Base-by-base conservation (phyloP, 2,888 invertebrate genomes). In the Orthonevra nobilis region DNA sequence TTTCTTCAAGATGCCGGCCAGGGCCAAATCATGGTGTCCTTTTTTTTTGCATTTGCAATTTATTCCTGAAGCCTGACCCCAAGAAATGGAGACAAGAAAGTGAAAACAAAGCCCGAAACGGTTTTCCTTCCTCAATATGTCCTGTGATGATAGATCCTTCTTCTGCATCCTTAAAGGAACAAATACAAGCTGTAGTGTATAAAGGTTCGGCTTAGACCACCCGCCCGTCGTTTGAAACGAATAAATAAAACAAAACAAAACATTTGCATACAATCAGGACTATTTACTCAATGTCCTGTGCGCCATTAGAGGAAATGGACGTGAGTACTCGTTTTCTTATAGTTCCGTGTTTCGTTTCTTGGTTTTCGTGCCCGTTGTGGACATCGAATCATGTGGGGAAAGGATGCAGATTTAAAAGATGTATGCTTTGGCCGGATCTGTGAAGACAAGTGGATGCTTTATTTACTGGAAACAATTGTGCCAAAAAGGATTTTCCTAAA, bases 181-280 rank as follows among this genome's bases (percentile, higher is more conserved):
- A n/a, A n/a, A n/a, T n/a, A n/a, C n/a, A n/a, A n/a, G n/a, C n/a
- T n/a, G n/a, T n/a, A n/a, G n/a, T n/a, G n/a, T n/a, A n/a, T n/a
- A n/a, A n/a, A n/a, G n/a, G n/a, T n/a, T n/a, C n/a, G n/a, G n/a
- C n/a, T n/a, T n/a, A n/a, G n/a, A n/a, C n/a, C 20, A n/a, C 26
- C 40, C 40, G 20, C n/a, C 34, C 12, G 3, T 12, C 34, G 4
- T 19, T 36, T 40, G 32, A 17, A 9, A 19, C 10, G 17, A 34
- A 15, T 4, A 15, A 54, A 20, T 64, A 64, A 72, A 72, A 72
- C 56, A 72, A 72, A 64, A 56, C 64, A 64, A 64, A 72, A 72
- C 72, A 72, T 72, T 72, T 72, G 64, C 72, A 72, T 72, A 72
- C 72, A 64, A 72, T 72, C 72, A 72, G 64, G 64, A 64, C 32